Conservation (phyloP, 2,113 vertebrate species). For the Oxyura jamaicensis region DNA sequence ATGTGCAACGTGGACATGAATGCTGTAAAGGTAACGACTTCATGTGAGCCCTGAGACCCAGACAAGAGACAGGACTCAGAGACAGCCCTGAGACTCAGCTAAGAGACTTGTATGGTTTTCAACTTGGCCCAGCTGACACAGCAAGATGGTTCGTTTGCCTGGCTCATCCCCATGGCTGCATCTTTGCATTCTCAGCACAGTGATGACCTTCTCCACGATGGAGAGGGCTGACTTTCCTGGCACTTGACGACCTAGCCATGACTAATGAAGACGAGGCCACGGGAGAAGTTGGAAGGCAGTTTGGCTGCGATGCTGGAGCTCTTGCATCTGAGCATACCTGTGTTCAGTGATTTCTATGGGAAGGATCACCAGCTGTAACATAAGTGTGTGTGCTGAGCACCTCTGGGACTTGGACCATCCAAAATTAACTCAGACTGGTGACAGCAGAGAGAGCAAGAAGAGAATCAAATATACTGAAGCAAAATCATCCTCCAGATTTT, state of each 20-base stretch:
- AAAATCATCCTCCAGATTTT: background rate
- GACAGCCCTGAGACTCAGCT: no score
- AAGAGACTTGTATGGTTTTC: no score
- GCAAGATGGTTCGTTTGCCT: background rate
- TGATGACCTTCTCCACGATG: background rate
- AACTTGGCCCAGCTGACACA: no score
- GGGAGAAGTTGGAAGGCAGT: no score
- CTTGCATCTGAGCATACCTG: background rate
- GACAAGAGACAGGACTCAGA: no score
- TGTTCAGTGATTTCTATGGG: background rate
- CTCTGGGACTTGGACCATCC: background rate
- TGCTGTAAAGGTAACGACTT: no score
- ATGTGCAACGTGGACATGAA: no score
- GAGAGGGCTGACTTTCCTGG: no score
- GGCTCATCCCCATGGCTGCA: background rate
- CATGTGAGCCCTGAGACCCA: no score
- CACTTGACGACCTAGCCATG: background rate
- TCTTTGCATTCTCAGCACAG: background rate
- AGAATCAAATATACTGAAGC: background rate
- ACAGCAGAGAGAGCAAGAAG: rapidly evolving
- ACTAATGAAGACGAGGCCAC: background rate
- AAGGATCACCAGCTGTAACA: background rate
- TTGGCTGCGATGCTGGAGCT: background rate
- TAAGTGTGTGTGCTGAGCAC: background rate
- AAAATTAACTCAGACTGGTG: background rate